phyloP scores from a whole-genome alignment of 2,113 vertebrate species.

The Neogale vison region DNA sequence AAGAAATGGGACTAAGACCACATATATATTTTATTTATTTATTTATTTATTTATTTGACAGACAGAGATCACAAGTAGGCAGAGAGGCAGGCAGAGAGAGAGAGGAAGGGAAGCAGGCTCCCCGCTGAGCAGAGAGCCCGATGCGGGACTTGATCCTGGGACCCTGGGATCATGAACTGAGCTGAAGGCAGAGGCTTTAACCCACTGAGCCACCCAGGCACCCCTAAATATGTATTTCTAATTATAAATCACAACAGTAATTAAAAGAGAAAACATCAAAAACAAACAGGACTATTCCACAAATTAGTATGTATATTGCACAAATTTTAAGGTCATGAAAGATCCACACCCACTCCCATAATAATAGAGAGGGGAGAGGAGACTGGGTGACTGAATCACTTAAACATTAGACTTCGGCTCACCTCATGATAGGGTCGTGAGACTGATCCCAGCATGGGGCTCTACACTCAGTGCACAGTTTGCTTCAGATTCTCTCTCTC shows the following conservation, averaged over 20 bases:
- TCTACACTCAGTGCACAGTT: background rate
- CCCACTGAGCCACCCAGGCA: no score
- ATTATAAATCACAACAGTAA: background rate
- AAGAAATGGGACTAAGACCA: background rate
- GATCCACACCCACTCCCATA: background rate
- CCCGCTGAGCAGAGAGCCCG: no score
- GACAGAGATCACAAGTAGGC: no score
- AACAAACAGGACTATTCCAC: background rate
- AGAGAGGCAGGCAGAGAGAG: no score
- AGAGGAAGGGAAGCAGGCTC: no score
- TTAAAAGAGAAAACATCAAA: background rate
- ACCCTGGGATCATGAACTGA: no score
- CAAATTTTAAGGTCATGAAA: background rate
- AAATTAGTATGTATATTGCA: background rate
- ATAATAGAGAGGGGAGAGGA: background rate
- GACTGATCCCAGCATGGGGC: background rate
- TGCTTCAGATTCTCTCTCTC: background rate
- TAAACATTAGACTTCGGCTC: background rate
- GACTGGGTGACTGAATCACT: background rate
- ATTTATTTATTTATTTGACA: no score
- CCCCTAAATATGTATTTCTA: background rate
- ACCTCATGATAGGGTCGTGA: background rate
- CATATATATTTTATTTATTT: no score
- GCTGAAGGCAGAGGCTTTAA: no score
- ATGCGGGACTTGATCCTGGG: no score